phyloP scores from a whole-genome alignment of 2,113 vertebrate species.

The Mirza zaza region DNA sequence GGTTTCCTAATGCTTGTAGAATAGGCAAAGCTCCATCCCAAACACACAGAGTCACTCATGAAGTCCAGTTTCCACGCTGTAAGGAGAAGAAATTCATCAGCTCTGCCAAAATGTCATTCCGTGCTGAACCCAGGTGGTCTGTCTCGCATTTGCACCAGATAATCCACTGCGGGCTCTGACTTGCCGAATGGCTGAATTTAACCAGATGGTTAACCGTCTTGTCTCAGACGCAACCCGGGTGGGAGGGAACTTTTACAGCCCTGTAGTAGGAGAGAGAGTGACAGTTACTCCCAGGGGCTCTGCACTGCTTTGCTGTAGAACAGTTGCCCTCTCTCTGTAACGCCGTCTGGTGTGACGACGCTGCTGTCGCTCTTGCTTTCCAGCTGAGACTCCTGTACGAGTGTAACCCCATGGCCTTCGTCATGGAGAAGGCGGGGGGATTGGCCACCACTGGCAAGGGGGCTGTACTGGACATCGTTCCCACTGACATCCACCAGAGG shows the following conservation, averaged over 20 bases:
- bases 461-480: slow-evolving; percentile 92
- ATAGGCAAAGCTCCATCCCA: slow-evolving; percentile 62
- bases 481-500: slow-evolving; percentile 94
- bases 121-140: slow-evolving; percentile 56
- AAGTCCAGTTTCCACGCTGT: not conserved
- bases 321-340: not conserved
- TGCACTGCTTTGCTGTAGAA: not conserved
- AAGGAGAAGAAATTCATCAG: slow-evolving; percentile 33
- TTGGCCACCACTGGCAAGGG: slow-evolving; percentile 92
- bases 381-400: slow-evolving; percentile 96
- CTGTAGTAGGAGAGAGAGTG: not conserved
- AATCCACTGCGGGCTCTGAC: not conserved
- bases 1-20: slow-evolving; percentile 34
- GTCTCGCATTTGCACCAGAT: slow-evolving; percentile 25
- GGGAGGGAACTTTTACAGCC: not conserved
- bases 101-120: slow-evolving; percentile 62
- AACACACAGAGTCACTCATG: slow-evolving; percentile 57
- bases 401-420: slow-evolving; percentile 97
- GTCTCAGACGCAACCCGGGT: not conserved
- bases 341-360: not conserved
- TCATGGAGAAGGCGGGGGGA: slow-evolving; percentile 93
- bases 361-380: slow-evolving; percentile 65
- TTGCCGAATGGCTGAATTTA: slow-evolving; percentile 38
- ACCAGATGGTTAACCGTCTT: not conserved
- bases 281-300: not conserved